phyloP scores from a whole-genome alignment of 2,888 invertebrate species.

The Thalpophila matura region DNA sequence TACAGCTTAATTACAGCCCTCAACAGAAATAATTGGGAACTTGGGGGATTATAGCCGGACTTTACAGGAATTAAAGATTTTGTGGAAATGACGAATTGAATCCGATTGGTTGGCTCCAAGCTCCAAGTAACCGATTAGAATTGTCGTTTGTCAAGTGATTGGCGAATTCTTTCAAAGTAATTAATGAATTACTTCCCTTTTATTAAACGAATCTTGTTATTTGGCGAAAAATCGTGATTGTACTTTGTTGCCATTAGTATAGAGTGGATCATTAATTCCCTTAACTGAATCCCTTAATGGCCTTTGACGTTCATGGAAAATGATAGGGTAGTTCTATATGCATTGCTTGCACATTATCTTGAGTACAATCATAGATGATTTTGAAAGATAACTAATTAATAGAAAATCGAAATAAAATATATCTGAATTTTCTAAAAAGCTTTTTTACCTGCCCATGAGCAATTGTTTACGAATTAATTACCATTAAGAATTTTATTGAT shows the following conservation, averaged over 20 bases:
- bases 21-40: slow-evolving; percentile 89
- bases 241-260: slow-evolving; percentile 36
- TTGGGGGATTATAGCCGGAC: slow-evolving; percentile 84
- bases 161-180: slow-evolving; percentile 32
- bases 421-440: neutral
- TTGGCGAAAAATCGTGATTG: slow-evolving; percentile 30
- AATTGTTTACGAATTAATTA: no score
- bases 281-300: slow-evolving; percentile 48
- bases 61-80: slow-evolving; percentile 79
- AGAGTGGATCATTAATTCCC: slow-evolving; percentile 49
- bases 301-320: slow-evolving; percentile 30
- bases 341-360: slow-evolving; percentile 9
- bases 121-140: slow-evolving; percentile 49
- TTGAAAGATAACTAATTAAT: neutral
- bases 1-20: slow-evolving; percentile 88
- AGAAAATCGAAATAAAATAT: neutral
- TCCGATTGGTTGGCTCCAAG: slow-evolving; percentile 34
- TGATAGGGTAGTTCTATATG: slow-evolving; percentile 36
- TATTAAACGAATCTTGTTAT: slow-evolving; percentile 23
- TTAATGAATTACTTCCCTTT: slow-evolving; percentile 48
- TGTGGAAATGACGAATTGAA: slow-evolving; percentile 61
- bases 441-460: no score
- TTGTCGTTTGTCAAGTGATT: slow-evolving; percentile 52
- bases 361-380: slow-evolving; percentile 5
- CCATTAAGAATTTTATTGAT: no score